phyloP scores from a whole-genome alignment of 2,888 invertebrate genomes.

The Apamea monoglypha region DNA sequence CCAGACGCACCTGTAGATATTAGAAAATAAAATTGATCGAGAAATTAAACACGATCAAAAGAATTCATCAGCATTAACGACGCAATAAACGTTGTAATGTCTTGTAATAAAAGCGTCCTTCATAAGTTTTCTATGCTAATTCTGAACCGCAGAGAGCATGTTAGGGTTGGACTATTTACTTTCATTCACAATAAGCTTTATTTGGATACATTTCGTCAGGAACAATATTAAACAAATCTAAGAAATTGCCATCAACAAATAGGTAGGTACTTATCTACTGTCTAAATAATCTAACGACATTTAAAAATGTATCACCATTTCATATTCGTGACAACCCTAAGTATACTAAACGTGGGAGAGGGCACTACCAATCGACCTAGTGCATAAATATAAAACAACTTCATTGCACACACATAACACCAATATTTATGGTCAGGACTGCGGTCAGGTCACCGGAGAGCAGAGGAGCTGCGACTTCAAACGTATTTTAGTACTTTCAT shows the following conservation, averaged over 20 bases:
- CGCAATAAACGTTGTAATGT: conserved; percentile 38
- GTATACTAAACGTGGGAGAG: conserved; percentile 66
- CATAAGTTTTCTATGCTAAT: conserved; percentile 46
- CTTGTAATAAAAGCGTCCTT: conserved; percentile 30
- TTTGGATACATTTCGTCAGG: neutral
- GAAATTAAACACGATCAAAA: conserved; percentile 29
- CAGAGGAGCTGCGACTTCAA: conserved; percentile 46
- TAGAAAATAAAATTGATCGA: conserved; percentile 13
- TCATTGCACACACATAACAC: conserved; percentile 67
- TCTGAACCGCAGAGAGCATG: neutral
- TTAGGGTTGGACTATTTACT: conserved; percentile 14
- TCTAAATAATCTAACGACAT: neutral
- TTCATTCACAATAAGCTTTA: conserved; percentile 3
- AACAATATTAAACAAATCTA: neutral
- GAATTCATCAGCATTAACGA: conserved; percentile 23
- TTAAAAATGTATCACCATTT: conserved; percentile 12
- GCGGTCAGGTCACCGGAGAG: conserved; percentile 63
- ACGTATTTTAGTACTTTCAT: conserved; percentile 46
- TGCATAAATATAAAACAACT: conserved; percentile 71
- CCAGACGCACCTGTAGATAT: conserved; percentile 2
- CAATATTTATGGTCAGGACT: conserved; percentile 64
- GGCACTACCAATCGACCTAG: conserved; percentile 69
- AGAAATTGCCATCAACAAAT: neutral
- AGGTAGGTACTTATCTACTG: neutral
- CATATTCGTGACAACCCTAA: conserved; percentile 62